Conservation (phyloP, 1,140 invertebrate species). For the Drosophila mauritiana region DNA sequence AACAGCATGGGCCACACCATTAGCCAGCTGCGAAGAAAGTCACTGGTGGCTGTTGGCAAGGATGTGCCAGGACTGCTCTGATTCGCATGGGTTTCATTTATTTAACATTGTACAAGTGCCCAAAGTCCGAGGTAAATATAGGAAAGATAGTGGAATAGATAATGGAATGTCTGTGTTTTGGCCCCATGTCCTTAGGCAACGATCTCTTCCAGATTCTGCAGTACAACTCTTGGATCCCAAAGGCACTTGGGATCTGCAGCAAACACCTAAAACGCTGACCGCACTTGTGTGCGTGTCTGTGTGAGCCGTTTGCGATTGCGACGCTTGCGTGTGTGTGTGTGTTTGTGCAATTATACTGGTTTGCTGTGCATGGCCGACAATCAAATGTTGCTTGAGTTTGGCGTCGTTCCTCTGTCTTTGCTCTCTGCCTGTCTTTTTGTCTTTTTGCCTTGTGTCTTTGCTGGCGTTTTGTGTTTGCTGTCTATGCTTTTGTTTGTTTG, state of each 20-base stretch:
- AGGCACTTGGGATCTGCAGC: neutral
- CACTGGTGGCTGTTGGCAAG: neutral
- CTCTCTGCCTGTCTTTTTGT: constrained; percentile 5
- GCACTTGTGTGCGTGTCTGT: constrained; percentile 9
- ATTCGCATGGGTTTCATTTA: no score
- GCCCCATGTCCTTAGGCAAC: no score
- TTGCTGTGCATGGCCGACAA: constrained; percentile 74
- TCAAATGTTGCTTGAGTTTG: constrained; percentile 65
- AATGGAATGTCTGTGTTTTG: no score
- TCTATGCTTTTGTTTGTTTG: constrained; percentile 27
- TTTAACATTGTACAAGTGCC: no score
- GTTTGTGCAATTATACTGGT: constrained; percentile 78
- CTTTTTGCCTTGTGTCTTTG: constrained; percentile 38
- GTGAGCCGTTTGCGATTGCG: constrained; percentile 23
- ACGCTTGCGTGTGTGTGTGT: constrained; percentile 57
- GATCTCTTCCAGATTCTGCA: no score
- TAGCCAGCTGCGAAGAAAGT: neutral
- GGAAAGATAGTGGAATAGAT: no score
- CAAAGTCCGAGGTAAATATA: no score
- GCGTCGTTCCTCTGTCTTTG: constrained; percentile 49
- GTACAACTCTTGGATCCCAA: neutral
- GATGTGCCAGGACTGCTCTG: neutral
- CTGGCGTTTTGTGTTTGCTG: constrained; percentile 26
- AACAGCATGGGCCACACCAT: neutral
- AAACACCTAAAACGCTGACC: constrained; percentile 9